Evolutionary conservation across 2,888 invertebrate species (phyloP).

Genomic region (Nysson spinosus): DNA sequence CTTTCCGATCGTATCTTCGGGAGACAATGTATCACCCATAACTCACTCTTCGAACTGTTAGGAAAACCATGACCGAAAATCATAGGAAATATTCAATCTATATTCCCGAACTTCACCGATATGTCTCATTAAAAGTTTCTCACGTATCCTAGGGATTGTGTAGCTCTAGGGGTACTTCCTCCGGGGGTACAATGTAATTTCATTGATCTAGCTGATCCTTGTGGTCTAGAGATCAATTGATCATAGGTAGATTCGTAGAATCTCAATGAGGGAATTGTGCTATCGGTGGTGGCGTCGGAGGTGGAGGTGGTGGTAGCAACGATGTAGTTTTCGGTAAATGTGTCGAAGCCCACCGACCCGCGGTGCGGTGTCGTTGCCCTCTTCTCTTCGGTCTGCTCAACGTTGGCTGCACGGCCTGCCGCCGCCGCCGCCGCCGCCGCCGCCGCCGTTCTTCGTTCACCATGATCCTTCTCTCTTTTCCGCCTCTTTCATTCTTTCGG

Average conservation of each 20-base stretch:
- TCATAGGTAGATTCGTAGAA: constrained; percentile 56
- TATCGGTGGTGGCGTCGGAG: constrained; percentile 42
- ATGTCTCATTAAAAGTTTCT: too few relatives aligned
- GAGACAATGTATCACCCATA: too few relatives aligned
- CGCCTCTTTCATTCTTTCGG: background rate
- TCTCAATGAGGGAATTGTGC: too few relatives aligned
- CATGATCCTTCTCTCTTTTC: constrained; percentile 40
- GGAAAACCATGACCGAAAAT: too few relatives aligned
- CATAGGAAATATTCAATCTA: too few relatives aligned
- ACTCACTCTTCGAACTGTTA: too few relatives aligned
- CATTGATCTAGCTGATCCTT: constrained; percentile 19
- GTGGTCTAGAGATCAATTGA: constrained; percentile 48
- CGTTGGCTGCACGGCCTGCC: constrained; percentile 40
- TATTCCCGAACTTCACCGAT: too few relatives aligned
- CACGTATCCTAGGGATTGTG: too few relatives aligned
- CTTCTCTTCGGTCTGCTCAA: constrained; percentile 65
- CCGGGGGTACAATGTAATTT: constrained; percentile 16
- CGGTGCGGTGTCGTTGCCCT: constrained; percentile 74
- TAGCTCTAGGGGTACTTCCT: too few relatives aligned
- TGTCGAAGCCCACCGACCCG: constrained; percentile 63
- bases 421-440: constrained; percentile 48
- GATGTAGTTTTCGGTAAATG: constrained; percentile 69
- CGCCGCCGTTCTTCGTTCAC: constrained; percentile 53
- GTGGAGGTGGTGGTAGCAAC: constrained; percentile 40
- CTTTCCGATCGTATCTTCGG: too few relatives aligned